These are phyloP conservation scores for Caenorhabditis uteleia DNA, from an alignment of 2,888 invertebrate species.

Conservation along the genomic window DNA sequence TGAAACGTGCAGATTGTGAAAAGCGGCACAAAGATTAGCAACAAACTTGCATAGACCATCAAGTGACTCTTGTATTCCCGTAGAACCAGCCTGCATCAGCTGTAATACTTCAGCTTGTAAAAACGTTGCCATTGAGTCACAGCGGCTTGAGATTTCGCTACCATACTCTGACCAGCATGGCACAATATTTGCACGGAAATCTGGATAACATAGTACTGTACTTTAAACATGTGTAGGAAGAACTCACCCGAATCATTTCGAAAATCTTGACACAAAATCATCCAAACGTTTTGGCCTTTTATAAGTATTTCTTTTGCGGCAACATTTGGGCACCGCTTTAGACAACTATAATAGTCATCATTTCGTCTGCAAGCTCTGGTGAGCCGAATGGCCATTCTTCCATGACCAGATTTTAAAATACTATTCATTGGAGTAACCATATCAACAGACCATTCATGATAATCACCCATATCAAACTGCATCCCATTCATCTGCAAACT, in stretches of 20 bases:
- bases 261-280: conserved; percentile 53
- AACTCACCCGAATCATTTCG: conserved; percentile 47
- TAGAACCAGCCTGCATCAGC: conserved; percentile 53
- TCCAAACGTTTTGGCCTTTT: conserved; percentile 58
- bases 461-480: conserved; percentile 54
- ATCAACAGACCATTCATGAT: conserved; percentile 54
- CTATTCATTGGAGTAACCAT: conserved; percentile 61
- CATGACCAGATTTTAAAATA: conserved; percentile 35
- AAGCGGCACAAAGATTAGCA: background rate
- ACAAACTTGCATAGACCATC: conserved; percentile 52
- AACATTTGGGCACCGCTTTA: conserved; percentile 47
- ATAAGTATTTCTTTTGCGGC: conserved; percentile 49
- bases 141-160: conserved; percentile 26
- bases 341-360: conserved; percentile 47
- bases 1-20: conserved; percentile 8
- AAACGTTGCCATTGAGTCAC: conserved; percentile 33
- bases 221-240: background rate
- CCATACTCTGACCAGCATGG: conserved; percentile 51
- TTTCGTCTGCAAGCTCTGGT: conserved; percentile 49
- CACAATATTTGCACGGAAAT: conserved; percentile 38
- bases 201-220: conserved; percentile 7
- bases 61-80: conserved; percentile 47
- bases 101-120: conserved; percentile 48
- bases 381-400: conserved; percentile 28
- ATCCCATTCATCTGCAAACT: conserved; percentile 58